A percentile compares a stretch with the other conserved stretches of the same genome.
Conservation (phyloP, 2,888 invertebrate genomes). For the Hybos culiciformis region DNA sequence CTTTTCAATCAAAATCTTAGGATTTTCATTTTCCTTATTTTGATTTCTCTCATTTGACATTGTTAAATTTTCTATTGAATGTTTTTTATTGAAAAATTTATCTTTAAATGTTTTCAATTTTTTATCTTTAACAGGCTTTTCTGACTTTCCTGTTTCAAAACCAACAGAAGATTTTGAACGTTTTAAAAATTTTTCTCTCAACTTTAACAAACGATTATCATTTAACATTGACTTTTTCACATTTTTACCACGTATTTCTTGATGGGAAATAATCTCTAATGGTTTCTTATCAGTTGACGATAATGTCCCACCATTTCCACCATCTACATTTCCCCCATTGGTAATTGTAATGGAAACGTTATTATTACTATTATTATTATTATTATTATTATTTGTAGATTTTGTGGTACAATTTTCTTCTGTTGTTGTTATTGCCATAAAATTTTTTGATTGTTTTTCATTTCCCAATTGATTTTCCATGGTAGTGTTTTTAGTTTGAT, state of each 20-base stretch:
- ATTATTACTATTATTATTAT: background rate
- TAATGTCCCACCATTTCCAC: background rate
- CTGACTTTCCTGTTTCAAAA: background rate
- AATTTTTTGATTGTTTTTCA: conserved; percentile 14
- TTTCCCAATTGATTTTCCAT: conserved; percentile 13
- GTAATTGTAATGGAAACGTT: too few relatives aligned
- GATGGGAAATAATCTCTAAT: too few relatives aligned
- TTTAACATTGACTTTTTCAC: conserved; percentile 17
- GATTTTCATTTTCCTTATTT: conserved; percentile 58
- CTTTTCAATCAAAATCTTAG: conserved; percentile 23
- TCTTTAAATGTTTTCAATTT: background rate
- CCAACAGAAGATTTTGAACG: conserved; percentile 16
- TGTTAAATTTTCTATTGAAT: conserved; percentile 11
- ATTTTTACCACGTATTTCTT: conserved; percentile 14
- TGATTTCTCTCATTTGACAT: conserved; percentile 38
- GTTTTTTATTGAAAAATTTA: background rate
- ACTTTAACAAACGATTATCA: conserved; percentile 15
- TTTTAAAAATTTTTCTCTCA: conserved; percentile 15
- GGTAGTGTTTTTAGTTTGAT: conserved; percentile 1
- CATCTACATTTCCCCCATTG: background rate
- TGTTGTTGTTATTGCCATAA: background rate
- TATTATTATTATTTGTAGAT: too few relatives aligned
- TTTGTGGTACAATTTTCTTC: too few relatives aligned
- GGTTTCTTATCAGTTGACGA: too few relatives aligned
- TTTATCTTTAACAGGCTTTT: background rate